Base-by-base conservation (phyloP, 2,888 invertebrate genomes). In the Polymixis lichenea region DNA sequence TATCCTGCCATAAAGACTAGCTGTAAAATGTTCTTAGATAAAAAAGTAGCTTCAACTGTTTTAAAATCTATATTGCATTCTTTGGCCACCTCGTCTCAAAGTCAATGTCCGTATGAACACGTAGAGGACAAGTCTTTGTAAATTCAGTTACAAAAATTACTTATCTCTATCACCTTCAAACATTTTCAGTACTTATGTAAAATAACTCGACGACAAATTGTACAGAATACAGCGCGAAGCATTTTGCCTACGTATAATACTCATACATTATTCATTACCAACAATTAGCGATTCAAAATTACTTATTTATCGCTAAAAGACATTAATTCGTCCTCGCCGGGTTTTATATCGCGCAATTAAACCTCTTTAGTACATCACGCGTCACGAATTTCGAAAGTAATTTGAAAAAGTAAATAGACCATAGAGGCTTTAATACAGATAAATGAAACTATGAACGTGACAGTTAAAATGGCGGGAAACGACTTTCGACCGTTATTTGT, bases 391-490 rank as follows among this genome's bases (percentile, higher is more conserved):
- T 89, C 89, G 84, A 89, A 91, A 87, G 90, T 88, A 91, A 92
- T 91, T 92, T 89, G 88, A 90, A 92, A 87, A 90, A 91, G 89
- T 89, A 94, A 92, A 93, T 93, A 93, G 91, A 93, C 90, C 92
- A 91, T 91, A 92, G 89, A 91, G 89, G 84, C 85, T 86, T 87
- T 81, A 77, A 87, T 89, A 90, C 77, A 93, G 94, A 94, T 94
- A 94, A 67, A 93, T 87, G 75, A 72, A 87, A 78, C 65, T 82
- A 78, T 64, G 80, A 90, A 86, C 89, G 90, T 93, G 93, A 93
- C 94, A 91, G 90, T 90, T 89, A 91, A 93, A 93, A 92, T 86
- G 92, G 94, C 94, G 94, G 94, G 93, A 94, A 94, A 90, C 84
- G 66, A 46, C 82, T 82, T 83, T 62, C 87, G 91, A 93, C 94